Percentiles rank a stretch among this genome's conserved stretches.
Conservation (phyloP, 2,797 vertebrate species). For the Urophycis tenuis region DNA sequence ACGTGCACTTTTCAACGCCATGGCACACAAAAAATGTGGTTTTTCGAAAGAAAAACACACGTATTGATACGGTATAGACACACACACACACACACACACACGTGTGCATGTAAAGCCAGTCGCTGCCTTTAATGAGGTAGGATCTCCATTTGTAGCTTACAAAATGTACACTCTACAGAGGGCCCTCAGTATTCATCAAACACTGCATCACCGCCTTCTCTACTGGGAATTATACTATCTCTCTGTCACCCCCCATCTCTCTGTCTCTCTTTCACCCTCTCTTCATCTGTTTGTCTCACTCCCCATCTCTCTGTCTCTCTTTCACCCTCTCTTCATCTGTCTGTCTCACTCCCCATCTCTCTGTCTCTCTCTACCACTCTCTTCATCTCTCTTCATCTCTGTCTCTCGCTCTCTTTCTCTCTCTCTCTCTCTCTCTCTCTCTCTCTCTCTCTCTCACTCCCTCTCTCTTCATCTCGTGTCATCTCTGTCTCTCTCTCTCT, state of each 20-base stretch:
- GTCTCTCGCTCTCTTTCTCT: neutral
- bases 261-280: neutral
- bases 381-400: too few relatives aligned
- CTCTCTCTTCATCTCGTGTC: too few relatives aligned
- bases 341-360: neutral
- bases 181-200: too few relatives aligned
- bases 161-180: too few relatives aligned
- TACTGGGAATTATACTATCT: neutral
- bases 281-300: too few relatives aligned
- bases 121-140: neutral
- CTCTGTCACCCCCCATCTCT: too few relatives aligned
- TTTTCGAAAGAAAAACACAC: neutral
- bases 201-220: conserved; percentile 14
- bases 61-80: neutral
- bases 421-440: too few relatives aligned
- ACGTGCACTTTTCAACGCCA: too few relatives aligned
- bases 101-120: neutral
- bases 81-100: neutral
- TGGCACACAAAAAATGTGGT: neutral
- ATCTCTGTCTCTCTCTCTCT: neutral
- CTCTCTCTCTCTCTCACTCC: neutral
- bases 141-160: neutral
- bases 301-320: conserved; percentile 6
- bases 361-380: neutral
- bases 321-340: neutral